Base-by-base conservation (phyloP, 1,140 invertebrate genomes). In the Polypedilum pembai region DNA sequence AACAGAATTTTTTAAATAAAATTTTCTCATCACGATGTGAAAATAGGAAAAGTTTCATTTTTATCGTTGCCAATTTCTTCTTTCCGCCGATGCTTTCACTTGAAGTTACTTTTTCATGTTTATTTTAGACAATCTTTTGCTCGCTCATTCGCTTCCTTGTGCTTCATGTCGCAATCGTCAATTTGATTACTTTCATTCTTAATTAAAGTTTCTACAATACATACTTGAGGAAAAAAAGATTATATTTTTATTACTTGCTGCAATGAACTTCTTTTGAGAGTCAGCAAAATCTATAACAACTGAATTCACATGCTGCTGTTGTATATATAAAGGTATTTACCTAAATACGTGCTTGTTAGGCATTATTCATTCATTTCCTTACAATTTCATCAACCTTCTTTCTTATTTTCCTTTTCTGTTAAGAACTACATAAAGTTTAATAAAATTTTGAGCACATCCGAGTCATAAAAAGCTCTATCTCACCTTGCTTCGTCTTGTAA, bases 41-140 rank as follows among this genome's bases (percentile, higher is more conserved):
- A 69, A 69, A 69, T 69, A 69, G 65, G 65, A 69, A 69, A 69
- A 69, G 4, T 69, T 69, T 69, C 18, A 17, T 69, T 69, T 69
- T 69, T 69, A 18, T 69, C 65, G 17, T 18, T 69, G 65, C 17
- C 20, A 69, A 69, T 69, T 56, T 56, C 45, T 15, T 12, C 45
- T 12, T 15, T 17, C 10, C 10, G n/a, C n/a, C n/a, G 10, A 2
- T 56, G 10, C n/a, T 56, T 15, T 56, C 7, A 15, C 7, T 56
- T 17, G 45, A 12, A 15, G 10, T 12, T 17, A 17, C 10, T 56
- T 56, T 17, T 12, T 56, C 10, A 56, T 15, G n/a, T 12, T 56
- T 12, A 56, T 15, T 15, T 56, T 56, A 15, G 10, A 7, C 15
- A 69, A 69, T 69, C 18, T 69, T 69, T 69, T 69, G 4, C 17